phyloP scores from a whole-genome alignment of 2,113 vertebrate genomes.

The Microtus montanus region DNA sequence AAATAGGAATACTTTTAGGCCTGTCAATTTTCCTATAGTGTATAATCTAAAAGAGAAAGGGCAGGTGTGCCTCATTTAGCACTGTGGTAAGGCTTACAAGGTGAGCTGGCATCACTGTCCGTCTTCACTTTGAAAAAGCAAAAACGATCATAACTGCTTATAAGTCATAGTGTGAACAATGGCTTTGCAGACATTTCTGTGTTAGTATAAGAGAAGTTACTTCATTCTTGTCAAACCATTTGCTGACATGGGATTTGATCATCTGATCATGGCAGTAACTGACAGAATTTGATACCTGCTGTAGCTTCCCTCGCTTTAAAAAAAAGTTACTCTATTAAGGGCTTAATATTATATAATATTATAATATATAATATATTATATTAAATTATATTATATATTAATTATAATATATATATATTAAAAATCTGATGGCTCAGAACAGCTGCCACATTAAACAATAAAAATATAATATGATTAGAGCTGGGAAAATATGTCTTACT shows the following conservation, averaged over 20 bases:
- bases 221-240: background rate
- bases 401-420: background rate
- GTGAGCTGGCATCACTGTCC: background rate
- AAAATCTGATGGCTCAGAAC: background rate
- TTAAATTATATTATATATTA: too few species aligned
- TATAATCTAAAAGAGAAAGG: background rate
- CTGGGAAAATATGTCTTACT: background rate
- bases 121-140: slow-evolving; percentile 20
- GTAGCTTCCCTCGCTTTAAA: background rate
- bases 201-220: slow-evolving; percentile 8
- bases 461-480: background rate
- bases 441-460: background rate
- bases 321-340: background rate
- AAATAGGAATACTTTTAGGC: background rate
- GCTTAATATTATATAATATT: too few species aligned
- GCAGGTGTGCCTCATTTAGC: background rate
- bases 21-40: background rate
- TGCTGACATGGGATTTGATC: slow-evolving; percentile 12
- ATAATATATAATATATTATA: too few species aligned
- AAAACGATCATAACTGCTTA: background rate
- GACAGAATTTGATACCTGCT: background rate
- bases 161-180: background rate
- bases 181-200: slow-evolving; percentile 8
- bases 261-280: background rate
- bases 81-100: background rate